Percentiles rank a stretch among this genome's conserved stretches.
phyloP scores from a whole-genome alignment of 2,113 vertebrate species.

The Catharus fuscescens region DNA sequence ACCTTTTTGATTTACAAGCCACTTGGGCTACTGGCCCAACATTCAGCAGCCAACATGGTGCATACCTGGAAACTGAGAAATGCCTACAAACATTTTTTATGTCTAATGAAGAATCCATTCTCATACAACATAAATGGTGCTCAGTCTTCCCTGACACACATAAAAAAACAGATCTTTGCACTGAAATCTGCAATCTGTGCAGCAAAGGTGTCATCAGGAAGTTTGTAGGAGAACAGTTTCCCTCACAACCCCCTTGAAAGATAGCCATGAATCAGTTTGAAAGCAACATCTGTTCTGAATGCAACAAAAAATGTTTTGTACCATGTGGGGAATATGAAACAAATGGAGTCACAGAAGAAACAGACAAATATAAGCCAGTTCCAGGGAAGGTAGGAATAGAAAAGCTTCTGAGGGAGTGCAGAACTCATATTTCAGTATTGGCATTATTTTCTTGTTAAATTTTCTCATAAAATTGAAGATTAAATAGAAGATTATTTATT shows the following conservation, averaged over 20 bases:
- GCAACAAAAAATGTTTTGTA: neutral
- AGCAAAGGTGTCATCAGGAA: neutral
- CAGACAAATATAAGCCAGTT: neutral
- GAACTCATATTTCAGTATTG: fast-evolving
- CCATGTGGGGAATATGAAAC: neutral
- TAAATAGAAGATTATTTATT: neutral
- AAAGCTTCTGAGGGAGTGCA: neutral
- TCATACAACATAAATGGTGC: neutral
- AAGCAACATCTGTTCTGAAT: neutral
- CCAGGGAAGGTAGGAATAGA: fast-evolving
- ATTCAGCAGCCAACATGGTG: neutral
- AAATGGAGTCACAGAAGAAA: neutral
- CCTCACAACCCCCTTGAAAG: neutral
- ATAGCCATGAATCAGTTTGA: neutral
- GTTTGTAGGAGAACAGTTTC: neutral
- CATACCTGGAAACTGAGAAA: neutral
- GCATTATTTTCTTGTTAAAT: neutral
- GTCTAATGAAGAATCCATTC: neutral
- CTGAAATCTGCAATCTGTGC: neutral
- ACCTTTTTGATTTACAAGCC: neutral
- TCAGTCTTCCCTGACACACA: neutral
- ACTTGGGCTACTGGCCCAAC: neutral
- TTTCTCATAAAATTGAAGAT: neutral
- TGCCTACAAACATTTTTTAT: neutral
- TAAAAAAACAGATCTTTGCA: neutral